A percentile compares a stretch with the other conserved stretches of the same genome.
These are phyloP conservation scores for Rhopilema esculentum DNA, from an alignment of 30 jellyfish, hydroid and myxozoan species.

Conservation along the genomic window DNA sequence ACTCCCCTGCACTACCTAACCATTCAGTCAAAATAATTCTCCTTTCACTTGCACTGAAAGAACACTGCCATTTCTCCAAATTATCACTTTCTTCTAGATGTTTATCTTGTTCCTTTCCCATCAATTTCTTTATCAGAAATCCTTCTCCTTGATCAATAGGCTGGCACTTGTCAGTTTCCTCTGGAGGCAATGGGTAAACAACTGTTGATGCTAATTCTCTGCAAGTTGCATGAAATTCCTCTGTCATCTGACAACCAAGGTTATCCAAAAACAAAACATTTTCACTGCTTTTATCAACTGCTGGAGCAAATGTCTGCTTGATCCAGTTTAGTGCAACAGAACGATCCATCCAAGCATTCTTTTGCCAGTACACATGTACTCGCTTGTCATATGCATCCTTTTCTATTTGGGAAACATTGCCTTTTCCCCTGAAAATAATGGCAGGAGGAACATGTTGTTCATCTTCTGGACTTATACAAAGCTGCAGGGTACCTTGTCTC, in stretches of 20 bases:
- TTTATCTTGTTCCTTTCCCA: conserved; percentile 4
- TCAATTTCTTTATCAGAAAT: conserved; percentile 5
- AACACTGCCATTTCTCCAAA: background rate
- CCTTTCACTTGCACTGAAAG: conserved; percentile 12
- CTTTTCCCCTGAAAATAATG: too few species aligned
- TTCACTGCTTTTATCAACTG: conserved; percentile 4
- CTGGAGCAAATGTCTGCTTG: conserved; percentile 11
- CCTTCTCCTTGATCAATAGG: conserved; percentile 29
- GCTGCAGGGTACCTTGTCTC: too few species aligned
- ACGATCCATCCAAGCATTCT: conserved; percentile 33
- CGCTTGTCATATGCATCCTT: conserved; percentile 30
- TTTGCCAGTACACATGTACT: conserved; percentile 9
- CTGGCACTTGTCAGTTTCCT: conserved; percentile 4
- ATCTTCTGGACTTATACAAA: too few species aligned
- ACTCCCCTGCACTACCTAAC: conserved; percentile 10
- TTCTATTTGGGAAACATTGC: too few species aligned
- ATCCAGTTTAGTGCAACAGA: background rate
- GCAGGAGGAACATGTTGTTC: too few species aligned
- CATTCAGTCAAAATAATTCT: conserved; percentile 19
- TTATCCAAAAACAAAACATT: conserved; percentile 27
- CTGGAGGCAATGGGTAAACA: conserved; percentile 2
- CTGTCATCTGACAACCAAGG: conserved; percentile 16
- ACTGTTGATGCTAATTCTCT: background rate
- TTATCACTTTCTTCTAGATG: background rate
- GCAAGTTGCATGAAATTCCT: background rate